phyloP scores from a whole-genome alignment of 2,113 vertebrate genomes.

The Psophia crepitans region DNA sequence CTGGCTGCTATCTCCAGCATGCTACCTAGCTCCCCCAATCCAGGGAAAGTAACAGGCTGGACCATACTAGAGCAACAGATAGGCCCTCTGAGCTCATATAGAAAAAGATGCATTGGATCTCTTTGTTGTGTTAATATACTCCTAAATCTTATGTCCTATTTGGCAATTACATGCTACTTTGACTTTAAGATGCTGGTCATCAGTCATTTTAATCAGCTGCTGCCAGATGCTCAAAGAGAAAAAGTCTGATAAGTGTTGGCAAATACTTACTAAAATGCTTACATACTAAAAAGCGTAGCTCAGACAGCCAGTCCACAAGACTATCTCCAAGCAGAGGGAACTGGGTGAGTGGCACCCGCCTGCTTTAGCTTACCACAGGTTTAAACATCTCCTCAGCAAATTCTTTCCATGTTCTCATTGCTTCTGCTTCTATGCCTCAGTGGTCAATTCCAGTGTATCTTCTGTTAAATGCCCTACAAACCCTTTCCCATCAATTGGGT shows the following conservation, averaged over 20 bases:
- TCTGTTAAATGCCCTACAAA: not conserved
- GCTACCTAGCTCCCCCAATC: not conserved
- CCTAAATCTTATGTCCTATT: not conserved
- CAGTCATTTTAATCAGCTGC: not conserved
- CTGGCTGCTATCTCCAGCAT: not conserved
- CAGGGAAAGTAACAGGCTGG: not conserved
- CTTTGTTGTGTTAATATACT: not conserved
- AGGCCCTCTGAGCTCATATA: not conserved
- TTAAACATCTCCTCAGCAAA: not conserved
- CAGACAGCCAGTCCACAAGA: not conserved
- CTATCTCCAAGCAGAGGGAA: not conserved
- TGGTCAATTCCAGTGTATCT: not conserved
- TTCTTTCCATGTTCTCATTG: not conserved
- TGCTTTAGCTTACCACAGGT: not conserved
- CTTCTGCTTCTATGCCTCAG: not conserved
- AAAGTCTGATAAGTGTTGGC: not conserved
- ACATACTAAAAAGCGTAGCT: not conserved
- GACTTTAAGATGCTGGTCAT: conserved; percentile 12
- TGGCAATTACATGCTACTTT: conserved; percentile 17
- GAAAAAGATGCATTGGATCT: not conserved
- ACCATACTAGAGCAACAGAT: not conserved
- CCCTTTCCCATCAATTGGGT: not conserved
- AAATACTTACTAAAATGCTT: not conserved
- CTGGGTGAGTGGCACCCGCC: not conserved
- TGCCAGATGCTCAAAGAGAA: not conserved